A percentile compares a stretch with the other conserved stretches of the same genome.
Conservation (phyloP, 2,113 vertebrate genomes). For the Dissostichus mawsoni region DNA sequence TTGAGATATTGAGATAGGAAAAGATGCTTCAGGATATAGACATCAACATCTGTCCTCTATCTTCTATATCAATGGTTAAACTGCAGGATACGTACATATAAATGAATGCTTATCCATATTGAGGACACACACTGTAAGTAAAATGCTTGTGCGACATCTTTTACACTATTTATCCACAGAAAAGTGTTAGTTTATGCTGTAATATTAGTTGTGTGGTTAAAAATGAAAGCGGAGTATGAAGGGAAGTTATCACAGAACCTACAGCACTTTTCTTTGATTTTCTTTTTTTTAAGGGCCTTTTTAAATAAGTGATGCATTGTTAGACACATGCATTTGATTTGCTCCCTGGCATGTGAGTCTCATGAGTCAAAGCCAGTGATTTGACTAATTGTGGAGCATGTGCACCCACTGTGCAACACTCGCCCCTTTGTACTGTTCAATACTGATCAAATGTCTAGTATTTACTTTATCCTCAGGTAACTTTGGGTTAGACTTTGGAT, state of each 20-base stretch:
- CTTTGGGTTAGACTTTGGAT: slow-evolving; percentile 2
- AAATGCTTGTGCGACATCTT: neutral
- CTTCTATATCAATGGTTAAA: neutral
- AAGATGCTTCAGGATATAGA: neutral
- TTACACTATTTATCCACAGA: neutral
- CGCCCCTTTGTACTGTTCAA: slow-evolving; percentile 32
- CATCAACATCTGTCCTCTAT: neutral
- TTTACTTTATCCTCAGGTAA: neutral
- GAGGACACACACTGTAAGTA: too few species aligned
- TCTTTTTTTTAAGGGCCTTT: too few species aligned
- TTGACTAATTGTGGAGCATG: slow-evolving; percentile 48
- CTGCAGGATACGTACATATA: neutral
- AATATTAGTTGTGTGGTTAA: too few species aligned
- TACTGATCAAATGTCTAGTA: neutral
- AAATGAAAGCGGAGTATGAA: too few species aligned
- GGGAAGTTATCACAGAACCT: neutral
- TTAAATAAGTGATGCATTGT: neutral
- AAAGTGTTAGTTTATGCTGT: neutral
- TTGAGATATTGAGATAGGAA: neutral
- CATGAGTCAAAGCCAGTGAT: slow-evolving; percentile 54
- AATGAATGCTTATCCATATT: neutral
- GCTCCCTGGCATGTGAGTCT: slow-evolving; percentile 47
- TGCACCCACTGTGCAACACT: slow-evolving; percentile 34
- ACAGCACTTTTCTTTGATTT: neutral
- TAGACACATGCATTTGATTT: neutral